A percentile compares a stretch with the other conserved stretches of the same genome.
These are phyloP conservation scores for Diorhabda elongata DNA, from an alignment of 1,140 invertebrate species.

Conservation along the genomic window DNA sequence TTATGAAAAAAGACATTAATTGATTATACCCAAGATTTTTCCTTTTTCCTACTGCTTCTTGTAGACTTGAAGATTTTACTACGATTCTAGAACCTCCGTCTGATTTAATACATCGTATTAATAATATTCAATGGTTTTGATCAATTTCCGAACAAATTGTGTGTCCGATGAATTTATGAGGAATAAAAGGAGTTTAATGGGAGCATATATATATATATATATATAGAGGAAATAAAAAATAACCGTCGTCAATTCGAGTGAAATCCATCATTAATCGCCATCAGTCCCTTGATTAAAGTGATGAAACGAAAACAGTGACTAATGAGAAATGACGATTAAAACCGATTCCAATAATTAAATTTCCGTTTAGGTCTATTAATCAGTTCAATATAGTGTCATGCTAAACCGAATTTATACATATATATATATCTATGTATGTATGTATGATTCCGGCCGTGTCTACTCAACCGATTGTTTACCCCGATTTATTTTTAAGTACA, in stretches of 20 bases:
- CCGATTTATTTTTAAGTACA: not conserved
- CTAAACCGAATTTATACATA: not conserved
- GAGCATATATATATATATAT: no score
- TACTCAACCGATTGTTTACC: not conserved
- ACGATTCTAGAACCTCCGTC: no score
- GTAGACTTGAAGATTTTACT: no score
- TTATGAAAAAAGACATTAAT: no score
- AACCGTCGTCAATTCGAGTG: not conserved
- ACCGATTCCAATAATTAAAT: slow-evolving; percentile 15
- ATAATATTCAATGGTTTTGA: no score
- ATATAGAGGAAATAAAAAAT: not conserved
- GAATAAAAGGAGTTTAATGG: no score
- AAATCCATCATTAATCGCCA: slow-evolving; percentile 1
- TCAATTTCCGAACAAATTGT: no score
- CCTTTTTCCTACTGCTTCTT: no score
- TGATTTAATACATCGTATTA: no score
- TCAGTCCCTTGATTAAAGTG: not conserved
- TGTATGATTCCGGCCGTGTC: not conserved
- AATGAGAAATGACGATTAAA: slow-evolving; percentile 15
- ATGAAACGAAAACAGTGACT: slow-evolving; percentile 6
- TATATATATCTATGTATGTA: not conserved
- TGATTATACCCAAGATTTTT: no score
- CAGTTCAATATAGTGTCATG: slow-evolving; percentile 12
- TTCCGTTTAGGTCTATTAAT: slow-evolving; percentile 9
- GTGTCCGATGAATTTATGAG: no score